Evolutionary conservation across 53 echinoderm and acorn worm species (phyloP), one percentile per base, ranked within the genome.

Genomic region (Zoroaster sp.): DNA sequence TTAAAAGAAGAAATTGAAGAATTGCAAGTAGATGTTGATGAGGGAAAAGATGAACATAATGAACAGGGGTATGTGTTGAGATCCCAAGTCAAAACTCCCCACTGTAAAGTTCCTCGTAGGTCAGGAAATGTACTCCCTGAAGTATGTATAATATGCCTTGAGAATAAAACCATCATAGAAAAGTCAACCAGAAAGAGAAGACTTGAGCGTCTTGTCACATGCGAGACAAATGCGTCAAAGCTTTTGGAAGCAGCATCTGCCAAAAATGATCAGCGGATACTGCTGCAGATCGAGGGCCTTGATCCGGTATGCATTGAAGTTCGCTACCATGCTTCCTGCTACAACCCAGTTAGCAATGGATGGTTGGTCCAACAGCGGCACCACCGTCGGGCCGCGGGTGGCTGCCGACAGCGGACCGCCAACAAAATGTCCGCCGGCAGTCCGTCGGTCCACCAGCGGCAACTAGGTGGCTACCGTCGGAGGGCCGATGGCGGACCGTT

Each of bases 251-350:
- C 86, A 38, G 86, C 86, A 2, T 17, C 18, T 5, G 69, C 32
- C 13, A 85, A 85, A 45, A 38, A 52, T 45, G 86, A 71, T 70
- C 34, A 44, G 15, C 45, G 34, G 40, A 34, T 71, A 46, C 72
- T 85, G 70, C 69, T 85, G 15, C 86, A 85, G 4, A 71, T 70
- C 18, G 5, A 72, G 45, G 86, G 86, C 34, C 46, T 47, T 71
- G 86, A 85, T 46, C 45, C 72, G 10, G 86, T 71, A 38, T 34
- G 72, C 44, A 85, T 85, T 47, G 72, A 71, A 70, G 86, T 85
- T n/a, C n/a, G n/a, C n/a, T n/a, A n/a, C n/a, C n/a, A n/a, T n/a
- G n/a, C n/a, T n/a, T n/a, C n/a, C n/a, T n/a, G n/a, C n/a, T n/a
- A n/a, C n/a, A n/a, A n/a, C n/a, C n/a, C n/a, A n/a, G n/a, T n/a